Percentiles rank a stretch among this genome's conserved stretches.
These are phyloP conservation scores for Aegithalos caudatus DNA, from an alignment of 2,113 vertebrate genomes.

Conservation along the genomic window DNA sequence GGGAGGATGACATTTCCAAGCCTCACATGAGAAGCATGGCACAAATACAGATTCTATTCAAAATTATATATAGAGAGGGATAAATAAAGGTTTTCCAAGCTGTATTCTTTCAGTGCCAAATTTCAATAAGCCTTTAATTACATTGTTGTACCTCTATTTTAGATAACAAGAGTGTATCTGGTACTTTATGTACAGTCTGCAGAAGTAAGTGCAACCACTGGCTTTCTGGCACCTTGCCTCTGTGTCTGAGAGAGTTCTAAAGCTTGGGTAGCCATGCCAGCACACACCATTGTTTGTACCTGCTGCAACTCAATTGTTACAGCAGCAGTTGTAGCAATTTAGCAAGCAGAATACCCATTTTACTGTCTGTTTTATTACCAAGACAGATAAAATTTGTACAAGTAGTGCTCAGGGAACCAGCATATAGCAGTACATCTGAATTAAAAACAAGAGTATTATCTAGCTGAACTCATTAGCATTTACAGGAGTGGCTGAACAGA, in stretches of 20 bases:
- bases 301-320: not conserved
- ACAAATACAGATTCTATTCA: not conserved
- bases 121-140: not conserved
- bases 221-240: not conserved
- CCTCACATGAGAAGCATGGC: not conserved
- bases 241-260: not conserved
- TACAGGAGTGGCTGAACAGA: conserved; percentile 39
- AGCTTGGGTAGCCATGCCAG: not conserved
- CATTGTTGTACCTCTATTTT: not conserved
- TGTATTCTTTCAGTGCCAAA: not conserved
- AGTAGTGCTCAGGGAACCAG: conserved; percentile 47
- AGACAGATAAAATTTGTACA: conserved; percentile 54
- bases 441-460: conserved; percentile 36
- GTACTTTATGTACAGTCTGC: not conserved
- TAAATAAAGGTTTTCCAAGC: not conserved
- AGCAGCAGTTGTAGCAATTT: conserved; percentile 1
- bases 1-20: not conserved
- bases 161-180: not conserved
- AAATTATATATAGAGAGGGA: not conserved
- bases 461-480: conserved; percentile 56
- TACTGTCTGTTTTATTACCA: conserved; percentile 30
- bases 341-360: not conserved
- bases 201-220: not conserved
- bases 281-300: not conserved
- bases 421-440: conserved; percentile 22